Conservation (phyloP, 2,797 vertebrate species). For the Allobates femoralis region DNA sequence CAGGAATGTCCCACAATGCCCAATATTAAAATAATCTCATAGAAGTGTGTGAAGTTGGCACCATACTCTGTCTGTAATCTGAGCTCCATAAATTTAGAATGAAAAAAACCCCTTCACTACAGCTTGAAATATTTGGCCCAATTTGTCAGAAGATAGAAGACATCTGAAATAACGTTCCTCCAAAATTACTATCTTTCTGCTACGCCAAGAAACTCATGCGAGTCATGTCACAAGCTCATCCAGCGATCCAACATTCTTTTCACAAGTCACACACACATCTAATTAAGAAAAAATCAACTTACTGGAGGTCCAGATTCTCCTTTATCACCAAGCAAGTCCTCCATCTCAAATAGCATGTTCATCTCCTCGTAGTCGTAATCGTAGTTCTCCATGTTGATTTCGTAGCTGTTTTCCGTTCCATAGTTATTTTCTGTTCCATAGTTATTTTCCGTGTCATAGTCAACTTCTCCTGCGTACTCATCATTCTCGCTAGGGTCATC, state of each 20-base stretch:
- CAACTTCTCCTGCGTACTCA: slow-evolving; percentile 72
- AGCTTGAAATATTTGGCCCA: slow-evolving; percentile 14
- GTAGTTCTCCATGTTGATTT: slow-evolving; percentile 80
- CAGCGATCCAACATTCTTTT: neutral
- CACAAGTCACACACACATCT: neutral
- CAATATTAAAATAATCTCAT: neutral
- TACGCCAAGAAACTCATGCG: slow-evolving; percentile 9
- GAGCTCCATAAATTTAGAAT: slow-evolving; percentile 62
- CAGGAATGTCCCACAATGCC: neutral
- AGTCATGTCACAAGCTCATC: neutral
- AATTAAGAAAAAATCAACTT: slow-evolving; percentile 75
- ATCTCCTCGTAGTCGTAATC: slow-evolving; percentile 88
- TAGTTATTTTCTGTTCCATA: slow-evolving; percentile 72
- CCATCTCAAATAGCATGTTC: slow-evolving; percentile 84
- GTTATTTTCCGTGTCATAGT: slow-evolving; percentile 75
- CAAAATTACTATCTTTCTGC: neutral
- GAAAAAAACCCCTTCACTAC: slow-evolving; percentile 37
- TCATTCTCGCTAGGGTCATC: slow-evolving; percentile 73
- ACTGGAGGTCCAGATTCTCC: slow-evolving; percentile 93
- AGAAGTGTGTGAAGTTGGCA: slow-evolving; percentile 22
- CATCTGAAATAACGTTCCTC: slow-evolving; percentile 12
- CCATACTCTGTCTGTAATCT: neutral
- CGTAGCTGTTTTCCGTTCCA: slow-evolving; percentile 76
- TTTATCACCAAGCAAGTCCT: slow-evolving; percentile 86
- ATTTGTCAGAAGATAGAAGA: slow-evolving; percentile 13